phyloP scores from a whole-genome alignment of 2,797 vertebrate genomes.

The Clarias laeviceps region DNA sequence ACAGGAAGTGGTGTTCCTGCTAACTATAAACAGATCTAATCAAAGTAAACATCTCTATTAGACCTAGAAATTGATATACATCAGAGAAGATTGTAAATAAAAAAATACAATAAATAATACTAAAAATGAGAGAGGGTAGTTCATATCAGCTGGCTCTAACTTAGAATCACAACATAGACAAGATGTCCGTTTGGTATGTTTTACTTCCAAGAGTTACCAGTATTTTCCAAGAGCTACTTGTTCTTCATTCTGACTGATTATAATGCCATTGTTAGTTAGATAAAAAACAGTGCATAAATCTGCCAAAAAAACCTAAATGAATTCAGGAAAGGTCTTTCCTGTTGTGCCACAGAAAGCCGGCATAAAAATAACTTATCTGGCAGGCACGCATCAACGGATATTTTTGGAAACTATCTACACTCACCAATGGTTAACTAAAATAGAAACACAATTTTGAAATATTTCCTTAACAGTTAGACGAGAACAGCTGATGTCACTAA shows the following conservation, averaged over 20 bases:
- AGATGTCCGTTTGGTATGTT: not conserved
- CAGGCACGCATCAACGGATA: conserved; percentile 36
- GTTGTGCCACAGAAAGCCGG: conserved; percentile 55
- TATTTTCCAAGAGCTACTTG: not conserved
- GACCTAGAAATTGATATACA: not conserved
- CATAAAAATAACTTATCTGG: conserved; percentile 35
- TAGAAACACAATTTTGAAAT: conserved; percentile 39
- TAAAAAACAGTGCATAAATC: not conserved
- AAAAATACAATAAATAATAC: not conserved
- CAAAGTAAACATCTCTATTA: not conserved
- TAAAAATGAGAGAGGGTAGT: not conserved
- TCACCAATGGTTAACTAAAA: conserved; percentile 33
- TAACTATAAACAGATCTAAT: conserved; percentile 47
- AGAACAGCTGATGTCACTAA: conserved; percentile 30
- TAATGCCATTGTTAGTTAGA: not conserved
- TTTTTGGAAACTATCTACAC: conserved; percentile 38
- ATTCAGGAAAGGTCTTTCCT: conserved; percentile 64
- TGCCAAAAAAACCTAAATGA: conserved; percentile 30
- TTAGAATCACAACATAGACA: not conserved
- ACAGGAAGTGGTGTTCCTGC: conserved; percentile 30
- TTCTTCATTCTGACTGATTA: not conserved
- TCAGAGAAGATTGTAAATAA: not conserved
- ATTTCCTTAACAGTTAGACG: conserved; percentile 1
- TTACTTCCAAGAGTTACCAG: not conserved
- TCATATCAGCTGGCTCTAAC: not conserved